Evolutionary conservation across 2,888 invertebrate genomes (phyloP).

Genomic region (Mythimna albipuncta): DNA sequence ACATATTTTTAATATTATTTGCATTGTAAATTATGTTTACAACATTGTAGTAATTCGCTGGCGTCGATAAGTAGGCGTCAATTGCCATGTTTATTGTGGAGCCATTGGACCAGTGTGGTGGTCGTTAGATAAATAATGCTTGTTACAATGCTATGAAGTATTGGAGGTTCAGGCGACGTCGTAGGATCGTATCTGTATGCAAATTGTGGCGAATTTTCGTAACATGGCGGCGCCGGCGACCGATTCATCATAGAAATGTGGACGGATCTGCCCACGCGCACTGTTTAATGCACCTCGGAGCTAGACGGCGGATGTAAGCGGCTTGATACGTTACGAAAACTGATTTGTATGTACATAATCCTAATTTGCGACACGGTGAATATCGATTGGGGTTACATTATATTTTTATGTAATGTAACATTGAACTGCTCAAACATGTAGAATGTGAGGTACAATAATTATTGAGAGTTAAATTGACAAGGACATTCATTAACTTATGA

Average conservation of each 20-base stretch:
- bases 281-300: slow-evolving; percentile 78
- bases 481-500: background rate
- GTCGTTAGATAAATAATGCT: slow-evolving; percentile 81
- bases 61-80: slow-evolving; percentile 72
- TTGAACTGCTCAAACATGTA: slow-evolving; percentile 18
- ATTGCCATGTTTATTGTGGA: slow-evolving; percentile 67
- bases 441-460: slow-evolving; percentile 18
- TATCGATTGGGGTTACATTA: slow-evolving; percentile 51
- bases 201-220: slow-evolving; percentile 88
- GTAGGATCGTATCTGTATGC: slow-evolving; percentile 85
- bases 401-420: slow-evolving; percentile 52
- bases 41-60: slow-evolving; percentile 68
- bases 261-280: slow-evolving; percentile 87
- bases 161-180: slow-evolving; percentile 65
- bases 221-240: slow-evolving; percentile 81
- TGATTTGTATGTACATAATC: slow-evolving; percentile 67
- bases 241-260: slow-evolving; percentile 90
- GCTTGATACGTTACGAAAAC: slow-evolving; percentile 73
- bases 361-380: slow-evolving; percentile 59
- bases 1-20: slow-evolving; percentile 66
- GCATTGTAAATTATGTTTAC: slow-evolving; percentile 69
- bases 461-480: slow-evolving; percentile 3
- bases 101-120: slow-evolving; percentile 65
- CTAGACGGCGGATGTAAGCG: slow-evolving; percentile 68
- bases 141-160: slow-evolving; percentile 78